Percentiles rank a stretch among this genome's conserved stretches.
These are phyloP conservation scores for Nothoprocta pentlandii DNA, from an alignment of 2,113 vertebrate genomes.

Conservation along the genomic window DNA sequence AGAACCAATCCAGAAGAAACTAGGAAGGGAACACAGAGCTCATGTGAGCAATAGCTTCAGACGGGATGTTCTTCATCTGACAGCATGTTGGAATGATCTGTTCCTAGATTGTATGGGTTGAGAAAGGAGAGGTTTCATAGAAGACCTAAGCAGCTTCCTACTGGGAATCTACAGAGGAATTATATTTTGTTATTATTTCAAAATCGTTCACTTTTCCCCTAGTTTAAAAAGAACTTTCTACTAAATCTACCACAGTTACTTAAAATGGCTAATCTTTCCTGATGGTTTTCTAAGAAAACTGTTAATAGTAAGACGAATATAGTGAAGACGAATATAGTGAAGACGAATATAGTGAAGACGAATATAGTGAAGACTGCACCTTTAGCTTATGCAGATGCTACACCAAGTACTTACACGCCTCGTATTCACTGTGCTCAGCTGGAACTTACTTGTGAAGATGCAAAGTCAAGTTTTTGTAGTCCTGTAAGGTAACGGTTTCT, in stretches of 20 bases:
- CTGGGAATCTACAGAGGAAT: neutral
- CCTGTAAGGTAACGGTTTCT: conserved; percentile 88
- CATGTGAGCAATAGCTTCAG: neutral
- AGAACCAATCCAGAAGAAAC: conserved; percentile 1
- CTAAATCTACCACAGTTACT: neutral
- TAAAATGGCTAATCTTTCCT: neutral
- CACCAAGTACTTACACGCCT: neutral
- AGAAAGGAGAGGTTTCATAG: neutral
- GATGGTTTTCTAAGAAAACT: neutral
- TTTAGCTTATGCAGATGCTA: neutral
- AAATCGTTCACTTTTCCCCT: too few species aligned
- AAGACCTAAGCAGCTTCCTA: neutral
- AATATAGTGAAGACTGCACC: neutral
- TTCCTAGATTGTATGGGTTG: neutral
- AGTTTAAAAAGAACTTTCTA: neutral
- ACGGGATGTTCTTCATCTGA: neutral
- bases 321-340: neutral
- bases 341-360: neutral
- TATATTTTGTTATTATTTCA: neutral
- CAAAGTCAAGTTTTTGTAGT: conserved; percentile 91
- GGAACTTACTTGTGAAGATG: conserved; percentile 86
- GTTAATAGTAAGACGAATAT: neutral
- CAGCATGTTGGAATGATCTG: neutral
- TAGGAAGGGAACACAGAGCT: neutral
- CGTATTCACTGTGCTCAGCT: neutral